Evolutionary conservation across 2,113 vertebrate species (phyloP).

Genomic region (Ophthalmolycus amberensis): DNA sequence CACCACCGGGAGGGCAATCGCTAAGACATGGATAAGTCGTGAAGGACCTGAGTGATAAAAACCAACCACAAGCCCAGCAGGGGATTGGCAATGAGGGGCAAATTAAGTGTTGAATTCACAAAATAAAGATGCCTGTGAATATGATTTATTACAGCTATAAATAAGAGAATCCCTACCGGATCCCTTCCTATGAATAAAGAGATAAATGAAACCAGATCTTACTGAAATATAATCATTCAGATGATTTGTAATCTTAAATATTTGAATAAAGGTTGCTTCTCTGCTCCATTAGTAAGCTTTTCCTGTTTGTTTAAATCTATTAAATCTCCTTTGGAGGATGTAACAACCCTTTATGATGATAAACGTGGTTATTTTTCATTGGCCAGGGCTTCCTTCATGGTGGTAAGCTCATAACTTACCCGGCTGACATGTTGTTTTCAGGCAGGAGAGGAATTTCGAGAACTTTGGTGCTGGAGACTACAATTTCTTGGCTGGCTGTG

Average conservation of each 20-base stretch:
- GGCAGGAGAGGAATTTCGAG: conserved; percentile 98
- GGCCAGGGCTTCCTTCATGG: conserved; percentile 45
- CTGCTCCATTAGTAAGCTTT: conserved; percentile 56
- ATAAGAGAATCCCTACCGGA: conserved; percentile 50
- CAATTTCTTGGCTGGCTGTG: conserved; percentile 96
- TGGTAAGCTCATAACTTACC: conserved; percentile 83
- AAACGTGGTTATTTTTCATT: conserved; percentile 46
- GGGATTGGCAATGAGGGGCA: conserved; percentile 39
- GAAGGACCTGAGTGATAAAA: conserved; percentile 62
- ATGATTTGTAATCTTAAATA: conserved; percentile 55
- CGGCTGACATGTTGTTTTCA: conserved; percentile 97
- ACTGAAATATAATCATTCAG: conserved; percentile 39
- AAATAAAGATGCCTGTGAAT: conserved; percentile 58
- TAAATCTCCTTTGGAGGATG: conserved; percentile 62
- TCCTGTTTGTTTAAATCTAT: conserved; percentile 67
- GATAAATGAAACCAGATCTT: conserved; percentile 59
- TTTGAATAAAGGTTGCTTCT: conserved; percentile 48
- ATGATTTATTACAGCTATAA: conserved; percentile 62
- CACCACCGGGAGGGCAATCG: conserved; percentile 29
- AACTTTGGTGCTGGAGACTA: conserved; percentile 95
- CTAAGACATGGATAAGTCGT: conserved; percentile 47
- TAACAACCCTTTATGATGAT: conserved; percentile 49
- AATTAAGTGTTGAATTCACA: conserved; percentile 51
- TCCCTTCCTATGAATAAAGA: conserved; percentile 44
- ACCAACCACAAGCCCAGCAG: conserved; percentile 58